A percentile compares a stretch with the other conserved stretches of the same genome.
These are phyloP conservation scores for Magallana gigas DNA, from an alignment of 1,140 invertebrate species.

Conservation along the genomic window DNA sequence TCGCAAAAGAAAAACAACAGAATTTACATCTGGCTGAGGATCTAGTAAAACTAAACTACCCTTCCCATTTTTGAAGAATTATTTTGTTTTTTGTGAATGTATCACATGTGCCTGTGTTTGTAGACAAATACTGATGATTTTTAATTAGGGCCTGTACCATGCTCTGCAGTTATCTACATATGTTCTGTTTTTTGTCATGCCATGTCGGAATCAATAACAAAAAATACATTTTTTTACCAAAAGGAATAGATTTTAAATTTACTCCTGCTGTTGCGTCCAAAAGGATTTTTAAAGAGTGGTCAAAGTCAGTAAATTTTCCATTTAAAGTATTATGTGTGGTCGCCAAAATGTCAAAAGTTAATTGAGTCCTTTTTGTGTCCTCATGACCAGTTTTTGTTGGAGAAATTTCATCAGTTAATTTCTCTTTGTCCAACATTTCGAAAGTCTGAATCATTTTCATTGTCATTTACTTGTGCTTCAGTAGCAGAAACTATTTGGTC, in stretches of 20 bases:
- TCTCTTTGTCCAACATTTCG: too few species aligned
- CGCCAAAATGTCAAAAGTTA: background rate
- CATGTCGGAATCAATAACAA: background rate
- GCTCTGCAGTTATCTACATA: constrained; percentile 16
- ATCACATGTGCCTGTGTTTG: background rate
- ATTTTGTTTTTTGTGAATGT: background rate
- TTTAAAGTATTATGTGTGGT: background rate
- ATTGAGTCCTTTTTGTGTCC: background rate
- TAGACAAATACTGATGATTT: background rate
- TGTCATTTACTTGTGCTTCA: too few species aligned
- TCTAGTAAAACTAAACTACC: background rate
- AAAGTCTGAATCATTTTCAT: too few species aligned
- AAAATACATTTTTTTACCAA: background rate
- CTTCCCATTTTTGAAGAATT: background rate
- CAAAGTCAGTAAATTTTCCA: background rate
- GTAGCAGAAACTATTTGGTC: too few species aligned
- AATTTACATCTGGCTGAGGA: background rate
- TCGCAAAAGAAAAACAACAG: background rate
- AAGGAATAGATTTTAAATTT: background rate
- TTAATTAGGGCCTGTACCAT: background rate
- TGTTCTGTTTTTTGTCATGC: background rate
- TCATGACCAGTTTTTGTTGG: background rate
- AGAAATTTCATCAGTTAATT: too few species aligned
- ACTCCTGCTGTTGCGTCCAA: background rate
- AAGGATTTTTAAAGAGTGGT: background rate